These are phyloP conservation scores for Apamea anceps DNA, from an alignment of 2,888 invertebrate species.

Conservation along the genomic window DNA sequence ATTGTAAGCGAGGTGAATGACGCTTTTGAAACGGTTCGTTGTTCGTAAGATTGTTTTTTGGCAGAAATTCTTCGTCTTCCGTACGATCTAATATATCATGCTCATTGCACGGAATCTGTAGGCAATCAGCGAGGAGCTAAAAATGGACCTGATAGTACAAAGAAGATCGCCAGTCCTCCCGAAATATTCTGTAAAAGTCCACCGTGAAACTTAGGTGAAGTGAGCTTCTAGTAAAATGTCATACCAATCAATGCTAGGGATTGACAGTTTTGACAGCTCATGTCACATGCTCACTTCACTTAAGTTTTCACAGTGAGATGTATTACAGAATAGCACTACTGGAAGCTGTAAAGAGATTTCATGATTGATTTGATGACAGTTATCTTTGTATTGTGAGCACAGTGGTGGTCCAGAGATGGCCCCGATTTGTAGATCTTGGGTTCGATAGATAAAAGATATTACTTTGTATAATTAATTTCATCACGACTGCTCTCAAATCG, in stretches of 20 bases:
- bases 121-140: background rate
- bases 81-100: background rate
- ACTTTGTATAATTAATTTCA: background rate
- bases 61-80: background rate
- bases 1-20: slow-evolving; percentile 57
- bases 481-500: background rate
- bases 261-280: too few species aligned
- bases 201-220: background rate
- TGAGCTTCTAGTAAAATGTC: too few species aligned
- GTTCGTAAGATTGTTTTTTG: slow-evolving; percentile 13
- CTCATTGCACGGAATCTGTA: background rate
- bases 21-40: slow-evolving; percentile 39
- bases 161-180: background rate
- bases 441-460: background rate
- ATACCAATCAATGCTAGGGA: too few species aligned
- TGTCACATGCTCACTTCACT: background rate
- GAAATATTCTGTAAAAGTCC: background rate
- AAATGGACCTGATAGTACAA: background rate
- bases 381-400: background rate
- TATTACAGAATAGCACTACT: background rate
- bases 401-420: background rate
- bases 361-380: background rate
- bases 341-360: background rate
- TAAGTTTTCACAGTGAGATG: background rate
- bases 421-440: too few species aligned